Percentiles rank a stretch among this genome's conserved stretches.
Evolutionary conservation across 2,888 invertebrate genomes (phyloP).

Genomic region (Ryuthela nishihirai): DNA sequence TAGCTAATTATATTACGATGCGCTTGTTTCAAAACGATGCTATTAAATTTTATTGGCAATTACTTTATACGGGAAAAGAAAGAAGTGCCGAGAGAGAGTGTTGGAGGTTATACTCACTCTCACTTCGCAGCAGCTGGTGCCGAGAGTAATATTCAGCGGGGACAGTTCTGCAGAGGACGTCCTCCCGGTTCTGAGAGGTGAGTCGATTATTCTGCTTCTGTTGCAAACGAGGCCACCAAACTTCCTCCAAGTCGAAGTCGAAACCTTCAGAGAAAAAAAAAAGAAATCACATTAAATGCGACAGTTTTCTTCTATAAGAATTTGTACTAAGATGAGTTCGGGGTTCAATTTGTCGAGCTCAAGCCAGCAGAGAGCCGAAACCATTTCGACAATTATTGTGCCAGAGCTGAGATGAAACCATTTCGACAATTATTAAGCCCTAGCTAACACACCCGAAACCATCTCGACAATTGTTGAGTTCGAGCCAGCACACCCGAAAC

Average conservation of each 20-base stretch:
- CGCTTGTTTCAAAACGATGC: neutral
- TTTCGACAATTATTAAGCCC: too few species aligned
- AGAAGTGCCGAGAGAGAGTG: neutral
- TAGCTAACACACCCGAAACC: too few species aligned
- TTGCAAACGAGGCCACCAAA: slow-evolving; percentile 15
- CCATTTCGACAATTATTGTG: too few species aligned
- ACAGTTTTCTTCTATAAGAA: too few species aligned
- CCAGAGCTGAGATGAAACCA: too few species aligned
- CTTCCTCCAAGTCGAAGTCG: slow-evolving; percentile 19
- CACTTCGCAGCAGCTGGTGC: slow-evolving; percentile 21
- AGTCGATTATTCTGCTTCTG: slow-evolving; percentile 6
- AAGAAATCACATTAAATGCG: too few species aligned
- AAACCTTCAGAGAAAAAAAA: slow-evolving; percentile 1
- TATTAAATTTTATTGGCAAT: neutral
- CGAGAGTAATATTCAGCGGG: slow-evolving; percentile 30
- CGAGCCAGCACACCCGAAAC: too few species aligned
- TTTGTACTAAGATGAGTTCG: too few species aligned
- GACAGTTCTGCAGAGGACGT: slow-evolving; percentile 11
- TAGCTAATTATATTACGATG: too few species aligned
- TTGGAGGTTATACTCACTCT: slow-evolving; percentile 7
- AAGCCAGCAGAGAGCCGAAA: too few species aligned
- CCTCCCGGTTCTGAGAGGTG: neutral
- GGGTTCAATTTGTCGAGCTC: too few species aligned
- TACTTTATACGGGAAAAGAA: neutral
- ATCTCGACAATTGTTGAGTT: too few species aligned